These are phyloP conservation scores for Lasioglossum pauxillum DNA, from an alignment of 2,888 invertebrate genomes.

Conservation along the genomic window DNA sequence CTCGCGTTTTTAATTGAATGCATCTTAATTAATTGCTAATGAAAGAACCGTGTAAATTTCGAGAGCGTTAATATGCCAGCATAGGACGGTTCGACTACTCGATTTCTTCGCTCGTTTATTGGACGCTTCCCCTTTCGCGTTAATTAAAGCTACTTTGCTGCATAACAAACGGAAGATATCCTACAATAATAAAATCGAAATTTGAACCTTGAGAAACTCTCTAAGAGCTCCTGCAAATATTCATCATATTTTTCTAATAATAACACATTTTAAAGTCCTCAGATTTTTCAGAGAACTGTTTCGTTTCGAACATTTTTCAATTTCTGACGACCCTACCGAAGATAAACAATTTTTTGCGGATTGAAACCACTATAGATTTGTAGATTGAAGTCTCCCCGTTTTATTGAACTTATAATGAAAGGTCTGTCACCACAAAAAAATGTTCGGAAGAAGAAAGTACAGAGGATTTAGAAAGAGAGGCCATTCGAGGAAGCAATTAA, in stretches of 20 bases:
- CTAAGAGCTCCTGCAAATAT: background rate
- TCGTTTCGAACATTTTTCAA: too few species aligned
- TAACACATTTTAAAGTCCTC: background rate
- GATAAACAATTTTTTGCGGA: too few species aligned
- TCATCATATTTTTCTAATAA: background rate
- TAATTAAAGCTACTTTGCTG: background rate
- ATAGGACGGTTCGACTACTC: background rate
- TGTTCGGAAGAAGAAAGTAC: too few species aligned
- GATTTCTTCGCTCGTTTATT: background rate
- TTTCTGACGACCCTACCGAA: too few species aligned
- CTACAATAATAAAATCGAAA: background rate
- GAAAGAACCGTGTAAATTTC: background rate
- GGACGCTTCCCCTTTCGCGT: background rate
- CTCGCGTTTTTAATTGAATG: slow-evolving; percentile 21
- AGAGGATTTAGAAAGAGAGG: too few species aligned
- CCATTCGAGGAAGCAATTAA: too few species aligned
- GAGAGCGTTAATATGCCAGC: background rate
- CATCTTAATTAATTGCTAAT: slow-evolving; percentile 24
- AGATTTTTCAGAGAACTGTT: background rate
- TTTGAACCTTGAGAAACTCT: background rate
- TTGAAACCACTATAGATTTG: too few species aligned
- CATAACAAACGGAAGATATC: background rate
- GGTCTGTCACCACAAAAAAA: background rate
- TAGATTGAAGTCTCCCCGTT: too few species aligned
- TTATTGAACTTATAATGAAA: background rate